phyloP scores from a whole-genome alignment of 2,113 vertebrate genomes.

The Eulemur macaco region DNA sequence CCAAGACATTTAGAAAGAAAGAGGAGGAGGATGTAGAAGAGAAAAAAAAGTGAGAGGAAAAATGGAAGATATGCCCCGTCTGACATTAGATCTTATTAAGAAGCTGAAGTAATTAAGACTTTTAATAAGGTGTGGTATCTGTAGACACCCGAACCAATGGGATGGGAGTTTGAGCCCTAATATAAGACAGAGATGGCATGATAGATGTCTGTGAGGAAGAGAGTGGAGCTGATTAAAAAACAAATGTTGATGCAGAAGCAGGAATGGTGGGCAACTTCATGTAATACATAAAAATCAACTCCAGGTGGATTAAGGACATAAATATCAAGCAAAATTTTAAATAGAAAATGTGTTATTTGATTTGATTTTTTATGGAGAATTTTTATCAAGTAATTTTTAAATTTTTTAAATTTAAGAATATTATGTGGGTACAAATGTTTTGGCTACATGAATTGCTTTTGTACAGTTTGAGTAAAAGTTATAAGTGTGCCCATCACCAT shows the following conservation, averaged over 20 bases:
- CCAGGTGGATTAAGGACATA: background rate
- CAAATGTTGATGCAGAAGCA: background rate
- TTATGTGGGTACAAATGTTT: no score
- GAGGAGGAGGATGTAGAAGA: background rate
- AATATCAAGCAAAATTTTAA: background rate
- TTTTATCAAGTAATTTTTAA: no score
- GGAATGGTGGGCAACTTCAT: background rate
- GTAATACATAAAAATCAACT: background rate
- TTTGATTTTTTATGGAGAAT: background rate
- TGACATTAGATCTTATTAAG: background rate
- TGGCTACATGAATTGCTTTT: no score
- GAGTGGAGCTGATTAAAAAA: background rate
- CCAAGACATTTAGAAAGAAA: background rate
- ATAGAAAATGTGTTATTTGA: background rate
- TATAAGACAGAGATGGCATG: background rate
- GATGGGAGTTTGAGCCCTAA: background rate
- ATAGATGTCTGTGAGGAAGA: background rate
- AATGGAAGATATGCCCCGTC: background rate
- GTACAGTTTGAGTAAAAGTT: no score
- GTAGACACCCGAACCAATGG: background rate
- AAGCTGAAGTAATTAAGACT: background rate
- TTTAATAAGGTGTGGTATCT: no score
- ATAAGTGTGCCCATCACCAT: no score
- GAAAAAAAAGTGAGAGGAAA: background rate
- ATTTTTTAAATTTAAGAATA: no score